Evolutionary conservation across 2,113 vertebrate species (phyloP).

Genomic region (Poecile atricapillus): DNA sequence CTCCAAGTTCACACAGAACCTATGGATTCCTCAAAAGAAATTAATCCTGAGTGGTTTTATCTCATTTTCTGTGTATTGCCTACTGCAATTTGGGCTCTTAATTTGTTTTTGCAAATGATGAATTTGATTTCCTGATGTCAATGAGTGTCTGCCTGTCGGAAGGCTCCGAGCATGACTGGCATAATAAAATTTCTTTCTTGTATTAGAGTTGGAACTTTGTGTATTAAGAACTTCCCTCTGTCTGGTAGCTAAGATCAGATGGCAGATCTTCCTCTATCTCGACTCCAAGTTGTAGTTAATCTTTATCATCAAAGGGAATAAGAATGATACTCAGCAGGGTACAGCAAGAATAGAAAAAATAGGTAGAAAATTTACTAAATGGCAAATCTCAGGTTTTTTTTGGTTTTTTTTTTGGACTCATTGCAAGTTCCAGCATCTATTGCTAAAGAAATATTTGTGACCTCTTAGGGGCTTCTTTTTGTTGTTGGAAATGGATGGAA

Average conservation of each 20-base stretch:
- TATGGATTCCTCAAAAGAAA: background rate
- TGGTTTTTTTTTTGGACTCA: background rate
- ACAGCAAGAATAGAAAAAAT: background rate
- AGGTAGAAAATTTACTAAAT: background rate
- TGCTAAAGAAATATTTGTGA: background rate
- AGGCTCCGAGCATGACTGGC: constrained; percentile 10
- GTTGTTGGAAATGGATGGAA: background rate
- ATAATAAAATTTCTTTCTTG: background rate
- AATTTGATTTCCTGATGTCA: constrained; percentile 13
- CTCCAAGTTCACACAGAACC: background rate
- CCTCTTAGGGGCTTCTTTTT: background rate
- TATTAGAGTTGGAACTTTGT: background rate
- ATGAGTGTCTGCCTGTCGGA: background rate
- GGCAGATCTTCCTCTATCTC: background rate
- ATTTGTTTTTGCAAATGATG: constrained; percentile 2
- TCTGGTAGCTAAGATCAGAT: background rate
- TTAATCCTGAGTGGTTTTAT: background rate
- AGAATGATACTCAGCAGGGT: background rate
- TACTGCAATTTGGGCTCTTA: constrained; percentile 5
- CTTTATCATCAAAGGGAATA: background rate
- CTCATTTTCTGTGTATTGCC: background rate
- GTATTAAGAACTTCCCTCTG: background rate
- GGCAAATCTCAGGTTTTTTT: background rate
- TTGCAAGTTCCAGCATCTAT: fast-evolving
- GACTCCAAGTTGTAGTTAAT: background rate